Base-by-base conservation (phyloP, 2,113 vertebrate genomes). In the Tursiops truncatus region DNA sequence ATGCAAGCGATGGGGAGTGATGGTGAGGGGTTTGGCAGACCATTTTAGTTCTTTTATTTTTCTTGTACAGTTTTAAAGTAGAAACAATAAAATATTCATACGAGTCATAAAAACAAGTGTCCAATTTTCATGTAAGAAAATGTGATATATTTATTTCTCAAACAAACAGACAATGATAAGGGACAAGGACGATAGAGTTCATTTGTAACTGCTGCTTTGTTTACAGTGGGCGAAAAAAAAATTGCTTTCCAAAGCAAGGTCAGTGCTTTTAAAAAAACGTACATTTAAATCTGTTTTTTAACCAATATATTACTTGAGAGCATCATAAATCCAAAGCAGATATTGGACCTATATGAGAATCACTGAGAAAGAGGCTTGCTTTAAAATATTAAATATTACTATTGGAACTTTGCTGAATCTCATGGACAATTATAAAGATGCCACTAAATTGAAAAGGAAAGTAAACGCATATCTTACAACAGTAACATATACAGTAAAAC, bases 201-300 rank as follows among this genome's bases (percentile, higher is more conserved):
- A 50, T 60, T 50, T 70, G 13, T 33, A 77, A 60, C 8, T 26
- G 26, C 38, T 70, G 11, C 36, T 90, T 89, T 87, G n/a, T 65
- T 91, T 31, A 74, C 60, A 77, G 31, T 76, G 31, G 38, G 7
- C n/a, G 58, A 31, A 38, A 93, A 93, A 67, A 38, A 62, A 95
- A 58, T 5, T 60, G 44, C 31, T 86, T 62, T 10, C 81, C 41
- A 79, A 70, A 95, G 13, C 33, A 95, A 91, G 12, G n/a, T 74
- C n/a, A 63, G 36, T 95, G 18, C 7, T 36, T 79, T 85, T 18
- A 81, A 80, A 88, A 36, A 74, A 11, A 89, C 12, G 8, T 36
- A 90, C 58, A 76, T 68, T 94, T 90, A 80, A 90, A 47, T 41
- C 38, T 85, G 15, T 4, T 50, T 89, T 86, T 94, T 87, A 96